A percentile compares a stretch with the other conserved stretches of the same genome.
These are phyloP conservation scores for Ctenicera cuprea DNA, from an alignment of 2,888 invertebrate species.

Conservation along the genomic window DNA sequence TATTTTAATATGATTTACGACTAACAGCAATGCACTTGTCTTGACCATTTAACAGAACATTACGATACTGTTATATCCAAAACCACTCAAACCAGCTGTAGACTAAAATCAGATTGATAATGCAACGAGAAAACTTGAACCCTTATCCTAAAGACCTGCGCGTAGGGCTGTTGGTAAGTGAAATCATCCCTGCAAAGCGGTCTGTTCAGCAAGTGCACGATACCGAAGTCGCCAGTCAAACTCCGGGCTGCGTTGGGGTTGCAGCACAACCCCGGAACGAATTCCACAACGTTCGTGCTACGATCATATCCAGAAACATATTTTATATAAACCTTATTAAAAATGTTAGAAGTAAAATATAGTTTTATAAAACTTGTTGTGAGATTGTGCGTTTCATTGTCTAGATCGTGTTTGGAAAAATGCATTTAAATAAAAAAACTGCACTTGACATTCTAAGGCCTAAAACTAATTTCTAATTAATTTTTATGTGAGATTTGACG, in stretches of 20 bases:
- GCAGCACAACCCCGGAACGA: conserved; percentile 17
- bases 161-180: conserved; percentile 48
- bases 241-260: conserved; percentile 46
- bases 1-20: background rate
- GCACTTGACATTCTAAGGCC: conserved; percentile 5
- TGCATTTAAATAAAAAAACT: background rate
- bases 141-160: conserved; percentile 52
- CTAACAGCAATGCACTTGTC: background rate
- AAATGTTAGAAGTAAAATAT: background rate
- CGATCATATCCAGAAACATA: conserved; percentile 34
- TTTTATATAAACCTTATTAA: conserved; percentile 24
- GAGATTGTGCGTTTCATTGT: background rate
- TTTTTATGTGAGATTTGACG: conserved; percentile 1
- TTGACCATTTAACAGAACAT: conserved; percentile 20
- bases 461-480: background rate
- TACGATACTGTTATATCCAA: conserved; percentile 45
- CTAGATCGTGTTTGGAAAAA: background rate
- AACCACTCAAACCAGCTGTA: conserved; percentile 46
- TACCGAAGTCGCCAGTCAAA: conserved; percentile 52
- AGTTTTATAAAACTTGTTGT: conserved; percentile 7
- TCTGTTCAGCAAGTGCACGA: conserved; percentile 52
- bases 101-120: conserved; percentile 52
- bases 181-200: conserved; percentile 55
- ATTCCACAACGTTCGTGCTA: conserved; percentile 19
- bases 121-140: conserved; percentile 38